Conservation (phyloP, 2,113 vertebrate genomes). For the Spizaetus ornatus region DNA sequence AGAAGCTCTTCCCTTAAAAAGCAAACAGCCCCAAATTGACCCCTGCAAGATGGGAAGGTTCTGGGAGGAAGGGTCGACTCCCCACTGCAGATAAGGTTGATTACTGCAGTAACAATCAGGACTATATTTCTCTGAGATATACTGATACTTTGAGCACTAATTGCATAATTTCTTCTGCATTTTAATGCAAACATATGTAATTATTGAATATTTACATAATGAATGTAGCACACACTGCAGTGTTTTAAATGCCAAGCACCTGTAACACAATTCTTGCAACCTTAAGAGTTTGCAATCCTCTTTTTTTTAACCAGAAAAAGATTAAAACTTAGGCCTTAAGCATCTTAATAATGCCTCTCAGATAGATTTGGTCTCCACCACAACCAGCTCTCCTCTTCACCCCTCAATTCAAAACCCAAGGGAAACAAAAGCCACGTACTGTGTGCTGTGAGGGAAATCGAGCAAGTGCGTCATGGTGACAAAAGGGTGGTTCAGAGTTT, state of each 20-base stretch:
- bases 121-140: constrained; percentile 1
- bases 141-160: constrained; percentile 20
- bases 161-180: constrained; percentile 42
- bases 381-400: not conserved
- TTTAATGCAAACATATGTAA: constrained; percentile 49
- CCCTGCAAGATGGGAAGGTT: not conserved
- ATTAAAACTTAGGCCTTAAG: not conserved
- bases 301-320: not conserved
- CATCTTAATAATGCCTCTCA: not conserved
- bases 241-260: constrained; percentile 11
- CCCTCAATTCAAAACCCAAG: not conserved
- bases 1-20: not conserved
- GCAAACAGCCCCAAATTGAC: not conserved
- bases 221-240: not conserved
- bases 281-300: not conserved
- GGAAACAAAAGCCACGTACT: constrained; percentile 74
- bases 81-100: not conserved
- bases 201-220: constrained; percentile 59
- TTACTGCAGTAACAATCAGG: constrained; percentile 35
- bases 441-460: constrained; percentile 96
- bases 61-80: not conserved
- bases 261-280: constrained; percentile 12
- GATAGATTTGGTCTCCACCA: not conserved
- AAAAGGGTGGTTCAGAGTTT: constrained; percentile 97
- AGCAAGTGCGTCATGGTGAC: constrained; percentile 97